Evolutionary conservation across 30 jellyfish, hydroid and myxozoan genomes (phyloP), one percentile per base, ranked within the genome.

Genomic region (Cassiopea andromeda): DNA sequence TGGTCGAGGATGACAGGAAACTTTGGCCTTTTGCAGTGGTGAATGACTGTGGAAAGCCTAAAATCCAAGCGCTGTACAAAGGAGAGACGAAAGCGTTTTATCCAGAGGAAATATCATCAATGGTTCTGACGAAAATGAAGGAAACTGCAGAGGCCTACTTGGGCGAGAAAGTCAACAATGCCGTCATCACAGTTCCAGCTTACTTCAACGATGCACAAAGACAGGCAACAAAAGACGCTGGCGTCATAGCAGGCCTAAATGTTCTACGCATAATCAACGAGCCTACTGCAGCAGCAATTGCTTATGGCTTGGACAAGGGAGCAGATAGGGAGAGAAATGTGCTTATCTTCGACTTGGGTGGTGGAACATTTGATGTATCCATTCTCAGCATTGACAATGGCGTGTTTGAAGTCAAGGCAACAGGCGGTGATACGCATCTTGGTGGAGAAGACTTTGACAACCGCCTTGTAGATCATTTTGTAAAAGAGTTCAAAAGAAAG

Each of bases 281-380:
- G 54, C 98, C 98, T 6, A 93, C 98, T 9, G 98, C 98, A n/a
- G 98, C 98, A 49, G 98, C 98, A 45, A 77, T 93, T 19, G 98
- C 98, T 7, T 93, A 89, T 70, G 98, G 98, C 1, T 50, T 93
- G 80, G 98, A 93, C 87, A 93, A 89, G 75, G 89, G 81, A 14
- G 48, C 75, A 27, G 69, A 46, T 17, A 68, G 48, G 19, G 98
- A 90, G 54, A 60, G 60, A 48, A 85, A 85, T 71, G 92, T 94
- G 47, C 88, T 90, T 38, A 87, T 94, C 66, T 94, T 85, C 85
- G 98, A 94, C 66, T 57, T 94, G 67, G 98, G 98, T n/a, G 98
- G 98, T 43, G 98, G 98, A n/a, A 94, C 98, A 1, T 90, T 90
- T 60, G 98, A 94, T 73, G 94, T 94, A 61, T 94, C 98, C 1